Evolutionary conservation across 2,888 invertebrate species (phyloP).

Genomic region (Zonitis immaculata): DNA sequence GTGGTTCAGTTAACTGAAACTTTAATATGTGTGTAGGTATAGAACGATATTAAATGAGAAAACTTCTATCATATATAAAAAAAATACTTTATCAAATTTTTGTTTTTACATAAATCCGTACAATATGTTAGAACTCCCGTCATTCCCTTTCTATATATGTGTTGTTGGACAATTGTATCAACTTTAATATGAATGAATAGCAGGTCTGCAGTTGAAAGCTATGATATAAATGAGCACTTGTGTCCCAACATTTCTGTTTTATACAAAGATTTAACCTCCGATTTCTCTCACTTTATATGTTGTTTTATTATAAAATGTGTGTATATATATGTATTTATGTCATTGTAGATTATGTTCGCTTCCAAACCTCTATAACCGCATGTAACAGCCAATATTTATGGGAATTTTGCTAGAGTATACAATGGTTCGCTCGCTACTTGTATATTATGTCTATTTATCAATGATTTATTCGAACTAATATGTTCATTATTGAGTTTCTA

Average conservation of each 20-base stretch:
- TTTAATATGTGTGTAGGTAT: too few species aligned
- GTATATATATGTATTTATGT: conserved; percentile 15
- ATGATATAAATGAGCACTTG: conserved; percentile 34
- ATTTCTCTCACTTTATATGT: too few species aligned
- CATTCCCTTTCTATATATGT: not conserved
- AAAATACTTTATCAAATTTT: too few species aligned
- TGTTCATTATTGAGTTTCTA: conserved; percentile 34
- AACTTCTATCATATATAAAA: too few species aligned
- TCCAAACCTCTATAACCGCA: conserved; percentile 21
- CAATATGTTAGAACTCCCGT: too few species aligned
- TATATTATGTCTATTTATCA: too few species aligned
- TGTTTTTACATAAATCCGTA: too few species aligned
- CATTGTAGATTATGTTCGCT: conserved; percentile 22
- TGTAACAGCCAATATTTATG: conserved; percentile 34
- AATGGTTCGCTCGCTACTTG: conserved; percentile 30
- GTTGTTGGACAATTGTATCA: conserved; percentile 35
- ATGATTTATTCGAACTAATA: conserved; percentile 39
- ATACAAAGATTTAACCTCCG: conserved; percentile 28
- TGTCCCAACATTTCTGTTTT: conserved; percentile 19
- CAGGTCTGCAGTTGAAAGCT: conserved; percentile 34
- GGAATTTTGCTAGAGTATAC: conserved; percentile 31
- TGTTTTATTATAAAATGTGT: too few species aligned
- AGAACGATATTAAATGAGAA: too few species aligned
- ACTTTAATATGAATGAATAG: conserved; percentile 33
- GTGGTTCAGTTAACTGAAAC: conserved; percentile 10